Percentiles rank a stretch among this genome's conserved stretches.
Evolutionary conservation across 1,140 invertebrate genomes (phyloP).

Genomic region (Drosophila lini): DNA sequence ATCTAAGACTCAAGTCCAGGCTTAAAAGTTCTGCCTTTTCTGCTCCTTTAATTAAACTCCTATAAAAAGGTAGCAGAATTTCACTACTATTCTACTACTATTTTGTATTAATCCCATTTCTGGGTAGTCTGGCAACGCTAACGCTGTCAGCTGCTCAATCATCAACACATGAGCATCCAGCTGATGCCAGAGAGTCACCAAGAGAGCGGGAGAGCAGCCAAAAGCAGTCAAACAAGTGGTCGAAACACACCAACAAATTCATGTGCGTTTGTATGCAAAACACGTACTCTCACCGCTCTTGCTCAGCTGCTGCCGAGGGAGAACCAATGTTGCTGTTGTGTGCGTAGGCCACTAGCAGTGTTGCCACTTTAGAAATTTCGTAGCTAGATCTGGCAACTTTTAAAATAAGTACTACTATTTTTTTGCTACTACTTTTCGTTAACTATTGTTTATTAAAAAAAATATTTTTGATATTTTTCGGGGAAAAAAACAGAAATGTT

Average conservation of each 20-base stretch:
- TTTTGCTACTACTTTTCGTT: not conserved
- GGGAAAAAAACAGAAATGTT: no score
- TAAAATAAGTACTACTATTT: not conserved
- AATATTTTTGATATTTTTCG: no score
- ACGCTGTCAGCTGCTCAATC: slow-evolving; percentile 59
- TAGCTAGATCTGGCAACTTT: not conserved
- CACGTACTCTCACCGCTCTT: slow-evolving; percentile 41
- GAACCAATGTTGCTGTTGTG: not conserved
- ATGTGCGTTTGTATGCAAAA: slow-evolving; percentile 66
- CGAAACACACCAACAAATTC: slow-evolving; percentile 26
- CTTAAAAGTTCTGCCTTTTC: not conserved
- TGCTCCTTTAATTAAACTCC: not conserved
- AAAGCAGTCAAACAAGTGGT: slow-evolving; percentile 76
- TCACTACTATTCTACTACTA: slow-evolving; percentile 43
- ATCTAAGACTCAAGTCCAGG: not conserved
- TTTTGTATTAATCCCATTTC: not conserved
- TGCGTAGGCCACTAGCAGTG: not conserved
- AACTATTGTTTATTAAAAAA: no score
- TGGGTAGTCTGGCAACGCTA: slow-evolving; percentile 54
- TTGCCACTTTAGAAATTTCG: not conserved
- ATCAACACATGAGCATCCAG: slow-evolving; percentile 54
- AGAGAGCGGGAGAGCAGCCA: slow-evolving; percentile 11
- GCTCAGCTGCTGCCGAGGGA: slow-evolving; percentile 11
- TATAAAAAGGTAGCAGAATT: slow-evolving; percentile 34
- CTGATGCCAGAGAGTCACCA: slow-evolving; percentile 45